Evolutionary conservation across 1,140 invertebrate species (phyloP).

Genomic region (Neotoxoptera formosana): DNA sequence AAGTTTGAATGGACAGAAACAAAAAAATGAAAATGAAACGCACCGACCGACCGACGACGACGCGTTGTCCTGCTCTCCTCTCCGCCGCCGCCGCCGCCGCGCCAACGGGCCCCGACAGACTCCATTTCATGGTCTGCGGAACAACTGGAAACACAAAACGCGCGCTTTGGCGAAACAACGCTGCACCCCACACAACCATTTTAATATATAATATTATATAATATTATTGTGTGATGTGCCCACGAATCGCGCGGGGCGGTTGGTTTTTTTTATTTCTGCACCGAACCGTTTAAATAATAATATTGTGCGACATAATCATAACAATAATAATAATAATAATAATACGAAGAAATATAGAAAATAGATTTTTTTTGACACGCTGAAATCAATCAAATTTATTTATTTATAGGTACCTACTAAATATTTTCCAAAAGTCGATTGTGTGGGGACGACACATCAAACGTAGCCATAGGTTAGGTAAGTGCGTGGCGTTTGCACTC

Average conservation of each 20-base stretch:
- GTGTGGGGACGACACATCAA: neutral
- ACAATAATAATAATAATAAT: too few species aligned
- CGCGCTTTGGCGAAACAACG: neutral
- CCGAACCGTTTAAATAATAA: too few species aligned
- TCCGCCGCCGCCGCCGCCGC: neutral
- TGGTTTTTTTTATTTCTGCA: neutral
- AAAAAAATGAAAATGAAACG: conserved; percentile 7
- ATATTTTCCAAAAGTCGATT: neutral
- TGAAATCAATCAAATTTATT: too few species aligned
- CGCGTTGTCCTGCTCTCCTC: neutral
- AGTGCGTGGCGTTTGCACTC: neutral
- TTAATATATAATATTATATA: too few species aligned
- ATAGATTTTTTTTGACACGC: too few species aligned
- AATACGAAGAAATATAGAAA: too few species aligned
- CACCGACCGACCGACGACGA: conserved; percentile 18
- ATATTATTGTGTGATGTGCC: neutral
- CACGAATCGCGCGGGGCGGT: neutral
- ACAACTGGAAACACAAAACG: conserved; percentile 37
- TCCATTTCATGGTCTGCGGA: conserved; percentile 35
- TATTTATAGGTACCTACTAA: too few species aligned
- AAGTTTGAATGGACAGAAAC: conserved; percentile 12
- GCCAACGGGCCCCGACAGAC: neutral
- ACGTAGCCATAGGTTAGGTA: too few species aligned
- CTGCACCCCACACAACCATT: neutral
- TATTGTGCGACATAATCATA: too few species aligned